A percentile compares a stretch with the other conserved stretches of the same genome.
Evolutionary conservation across 2,113 vertebrate genomes (phyloP).

Genomic region (Seriola quinqueradiata): DNA sequence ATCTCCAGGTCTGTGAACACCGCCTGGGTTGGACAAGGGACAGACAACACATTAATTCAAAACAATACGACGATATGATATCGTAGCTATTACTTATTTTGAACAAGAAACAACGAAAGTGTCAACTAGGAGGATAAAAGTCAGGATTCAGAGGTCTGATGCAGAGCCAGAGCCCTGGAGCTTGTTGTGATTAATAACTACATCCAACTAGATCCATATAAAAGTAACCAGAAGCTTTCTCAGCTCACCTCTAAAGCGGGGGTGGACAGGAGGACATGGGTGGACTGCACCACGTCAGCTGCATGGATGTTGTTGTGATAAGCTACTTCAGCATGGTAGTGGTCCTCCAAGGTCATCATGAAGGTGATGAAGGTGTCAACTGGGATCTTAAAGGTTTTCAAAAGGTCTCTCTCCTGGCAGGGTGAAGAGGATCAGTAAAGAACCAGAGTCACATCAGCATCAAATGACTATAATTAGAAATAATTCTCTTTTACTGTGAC

Average conservation of each 20-base stretch:
- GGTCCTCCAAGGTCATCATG: constrained; percentile 93
- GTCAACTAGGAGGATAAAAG: background rate
- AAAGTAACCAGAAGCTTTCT: background rate
- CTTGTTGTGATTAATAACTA: background rate
- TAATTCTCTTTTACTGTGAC: background rate
- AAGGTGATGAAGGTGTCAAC: constrained; percentile 90
- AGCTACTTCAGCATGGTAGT: constrained; percentile 91
- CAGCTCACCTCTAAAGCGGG: constrained; percentile 90
- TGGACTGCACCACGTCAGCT: constrained; percentile 94
- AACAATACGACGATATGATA: background rate
- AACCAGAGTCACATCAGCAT: background rate
- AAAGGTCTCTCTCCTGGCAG: constrained; percentile 90
- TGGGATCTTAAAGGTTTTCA: constrained; percentile 93
- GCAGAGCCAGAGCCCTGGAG: background rate
- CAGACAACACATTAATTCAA: background rate
- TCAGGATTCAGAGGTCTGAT: background rate
- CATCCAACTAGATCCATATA: background rate
- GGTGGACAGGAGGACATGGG: constrained; percentile 91
- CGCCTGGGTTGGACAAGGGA: constrained; percentile 75
- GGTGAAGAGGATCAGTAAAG: background rate
- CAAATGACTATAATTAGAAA: background rate
- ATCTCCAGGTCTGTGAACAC: constrained; percentile 95
- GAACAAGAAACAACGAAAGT: background rate
- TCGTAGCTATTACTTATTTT: background rate
- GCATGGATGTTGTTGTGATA: constrained; percentile 97